phyloP scores from a whole-genome alignment of 1,140 invertebrate genomes.

The Melitaea cinxia region DNA sequence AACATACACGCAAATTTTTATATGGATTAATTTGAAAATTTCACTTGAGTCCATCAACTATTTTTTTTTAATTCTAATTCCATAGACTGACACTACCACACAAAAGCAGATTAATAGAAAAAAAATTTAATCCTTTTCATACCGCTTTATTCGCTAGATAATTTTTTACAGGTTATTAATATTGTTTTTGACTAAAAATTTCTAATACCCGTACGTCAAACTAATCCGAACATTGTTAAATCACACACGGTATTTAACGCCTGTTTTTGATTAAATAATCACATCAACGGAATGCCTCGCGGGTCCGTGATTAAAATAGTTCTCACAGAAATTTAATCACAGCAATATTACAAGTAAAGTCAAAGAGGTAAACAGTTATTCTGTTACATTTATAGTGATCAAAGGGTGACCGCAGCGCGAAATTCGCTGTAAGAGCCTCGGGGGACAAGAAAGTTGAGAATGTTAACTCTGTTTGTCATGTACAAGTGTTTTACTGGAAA shows the following conservation, averaged over 20 bases:
- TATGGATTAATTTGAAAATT: no score
- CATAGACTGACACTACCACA: no score
- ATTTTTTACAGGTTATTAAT: no score
- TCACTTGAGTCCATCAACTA: no score
- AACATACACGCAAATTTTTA: no score
- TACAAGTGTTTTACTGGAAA: no score
- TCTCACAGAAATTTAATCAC: slow-evolving; percentile 17
- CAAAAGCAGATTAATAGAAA: no score
- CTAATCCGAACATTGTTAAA: neutral
- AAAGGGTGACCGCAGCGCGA: slow-evolving; percentile 4
- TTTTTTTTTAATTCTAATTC: no score
- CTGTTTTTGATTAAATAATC: slow-evolving; percentile 5
- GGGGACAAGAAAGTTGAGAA: neutral
- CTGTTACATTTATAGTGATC: slow-evolving; percentile 1
- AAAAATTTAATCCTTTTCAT: no score
- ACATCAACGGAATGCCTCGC: neutral
- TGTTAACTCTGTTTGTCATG: neutral
- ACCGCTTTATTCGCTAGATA: no score
- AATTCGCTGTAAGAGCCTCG: neutral
- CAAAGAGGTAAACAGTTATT: neutral
- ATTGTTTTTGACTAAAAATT: no score
- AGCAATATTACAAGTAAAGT: slow-evolving; percentile 1
- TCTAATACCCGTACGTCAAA: no score
- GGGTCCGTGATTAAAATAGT: slow-evolving; percentile 11
- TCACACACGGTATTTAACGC: neutral